Conservation (phyloP, 2,888 invertebrate species). For the Tortrix viridana region DNA sequence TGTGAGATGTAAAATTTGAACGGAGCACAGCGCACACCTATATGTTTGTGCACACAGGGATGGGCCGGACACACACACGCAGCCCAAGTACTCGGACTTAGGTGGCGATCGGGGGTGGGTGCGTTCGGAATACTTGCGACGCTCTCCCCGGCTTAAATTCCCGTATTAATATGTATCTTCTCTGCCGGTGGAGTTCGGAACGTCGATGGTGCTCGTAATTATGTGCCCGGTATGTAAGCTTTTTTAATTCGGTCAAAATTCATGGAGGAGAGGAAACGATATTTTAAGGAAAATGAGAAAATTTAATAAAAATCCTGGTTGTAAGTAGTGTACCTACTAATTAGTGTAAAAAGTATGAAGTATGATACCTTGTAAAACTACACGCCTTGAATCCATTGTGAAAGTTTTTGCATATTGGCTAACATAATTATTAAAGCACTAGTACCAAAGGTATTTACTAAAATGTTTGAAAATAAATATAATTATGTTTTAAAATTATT, state of each 20-base stretch:
- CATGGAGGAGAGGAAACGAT: not conserved
- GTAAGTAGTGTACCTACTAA: not conserved
- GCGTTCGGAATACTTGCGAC: slow-evolving; percentile 70
- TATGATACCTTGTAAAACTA: no score
- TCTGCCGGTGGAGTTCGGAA: slow-evolving; percentile 69
- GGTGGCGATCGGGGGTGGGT: slow-evolving; percentile 63
- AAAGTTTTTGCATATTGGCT: no score
- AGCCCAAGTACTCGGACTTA: slow-evolving; percentile 68
- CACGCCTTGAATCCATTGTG: no score
- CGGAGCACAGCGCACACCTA: slow-evolving; percentile 77
- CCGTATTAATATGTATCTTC: slow-evolving; percentile 81
- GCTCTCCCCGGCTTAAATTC: slow-evolving; percentile 77
- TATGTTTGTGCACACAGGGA: slow-evolving; percentile 74
- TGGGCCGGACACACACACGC: slow-evolving; percentile 53
- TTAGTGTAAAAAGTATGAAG: no score
- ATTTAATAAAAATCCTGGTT: not conserved
- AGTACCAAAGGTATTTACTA: no score
- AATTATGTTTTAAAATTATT: no score
- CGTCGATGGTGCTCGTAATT: slow-evolving; percentile 67
- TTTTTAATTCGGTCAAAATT: slow-evolving; percentile 29
- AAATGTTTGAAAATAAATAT: no score
- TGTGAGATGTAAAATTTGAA: slow-evolving; percentile 83
- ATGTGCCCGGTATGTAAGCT: slow-evolving; percentile 44
- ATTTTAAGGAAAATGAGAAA: not conserved
- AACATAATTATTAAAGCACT: no score